A percentile compares a stretch with the other conserved stretches of the same genome.
Evolutionary conservation across 2,797 vertebrate species (phyloP).

Genomic region (Enteromius mattozi): DNA sequence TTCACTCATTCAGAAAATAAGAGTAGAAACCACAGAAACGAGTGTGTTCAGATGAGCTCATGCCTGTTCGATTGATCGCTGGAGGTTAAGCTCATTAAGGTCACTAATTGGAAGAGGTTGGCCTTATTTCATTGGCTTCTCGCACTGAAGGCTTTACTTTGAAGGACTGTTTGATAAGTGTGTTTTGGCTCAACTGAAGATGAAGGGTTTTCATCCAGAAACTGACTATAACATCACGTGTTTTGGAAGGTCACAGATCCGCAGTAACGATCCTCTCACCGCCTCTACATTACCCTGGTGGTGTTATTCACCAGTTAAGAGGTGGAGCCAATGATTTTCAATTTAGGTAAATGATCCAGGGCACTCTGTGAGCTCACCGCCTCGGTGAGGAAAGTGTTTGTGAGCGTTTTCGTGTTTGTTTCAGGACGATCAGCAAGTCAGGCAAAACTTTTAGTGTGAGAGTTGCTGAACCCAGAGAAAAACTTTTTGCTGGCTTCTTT

Average conservation of each 20-base stretch:
- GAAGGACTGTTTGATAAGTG: conserved; percentile 17
- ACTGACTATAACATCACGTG: background rate
- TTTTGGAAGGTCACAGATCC: conserved; percentile 60
- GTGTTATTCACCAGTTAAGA: conserved; percentile 66
- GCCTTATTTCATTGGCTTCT: conserved; percentile 14
- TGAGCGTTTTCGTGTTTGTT: background rate
- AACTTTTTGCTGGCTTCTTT: background rate
- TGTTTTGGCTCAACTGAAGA: background rate
- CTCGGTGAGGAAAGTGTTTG: conserved; percentile 7
- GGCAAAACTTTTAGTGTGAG: background rate
- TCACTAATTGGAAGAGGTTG: conserved; percentile 32
- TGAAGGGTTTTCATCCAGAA: conserved; percentile 16
- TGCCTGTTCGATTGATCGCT: background rate
- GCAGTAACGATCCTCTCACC: conserved; percentile 54
- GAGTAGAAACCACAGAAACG: background rate
- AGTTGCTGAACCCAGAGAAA: background rate
- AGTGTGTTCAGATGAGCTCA: conserved; percentile 27
- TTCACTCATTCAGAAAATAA: background rate
- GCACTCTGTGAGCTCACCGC: conserved; percentile 48
- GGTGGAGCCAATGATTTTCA: conserved; percentile 68
- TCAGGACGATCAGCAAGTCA: background rate
- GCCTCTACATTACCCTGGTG: conserved; percentile 50
- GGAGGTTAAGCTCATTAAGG: conserved; percentile 24
- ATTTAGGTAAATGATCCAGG: conserved; percentile 71
- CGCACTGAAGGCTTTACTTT: background rate